Evolutionary conservation across 1,140 invertebrate species (phyloP).

Genomic region (Cyphomyrmex costatus): DNA sequence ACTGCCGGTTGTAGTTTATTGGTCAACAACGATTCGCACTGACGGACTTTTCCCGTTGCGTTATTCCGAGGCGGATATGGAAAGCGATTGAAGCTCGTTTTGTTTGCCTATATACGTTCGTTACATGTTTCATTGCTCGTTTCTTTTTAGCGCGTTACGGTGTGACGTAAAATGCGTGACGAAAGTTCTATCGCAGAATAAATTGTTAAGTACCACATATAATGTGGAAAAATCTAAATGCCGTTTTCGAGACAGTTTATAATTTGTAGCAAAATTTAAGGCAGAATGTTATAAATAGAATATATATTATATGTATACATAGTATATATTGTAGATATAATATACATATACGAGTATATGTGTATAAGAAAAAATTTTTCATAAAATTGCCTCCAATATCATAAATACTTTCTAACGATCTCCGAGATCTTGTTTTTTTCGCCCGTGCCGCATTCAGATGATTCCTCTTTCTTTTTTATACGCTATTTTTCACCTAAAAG

Average conservation of each 20-base stretch:
- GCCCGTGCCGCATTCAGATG: no score
- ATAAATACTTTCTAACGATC: no score
- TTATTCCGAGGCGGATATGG: constrained; percentile 50
- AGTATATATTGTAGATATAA: no score
- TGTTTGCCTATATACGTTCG: constrained; percentile 34
- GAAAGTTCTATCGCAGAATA: background rate
- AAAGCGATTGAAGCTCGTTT: constrained; percentile 60
- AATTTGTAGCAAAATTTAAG: background rate
- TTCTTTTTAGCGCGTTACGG: constrained; percentile 21
- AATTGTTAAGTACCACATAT: constrained; percentile 19
- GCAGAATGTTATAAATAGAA: background rate
- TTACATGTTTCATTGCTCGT: constrained; percentile 46
- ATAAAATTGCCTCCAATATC: no score
- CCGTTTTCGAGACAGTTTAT: constrained; percentile 12
- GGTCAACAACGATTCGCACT: constrained; percentile 49
- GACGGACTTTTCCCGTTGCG: constrained; percentile 36
- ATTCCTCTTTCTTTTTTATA: no score
- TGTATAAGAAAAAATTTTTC: no score
- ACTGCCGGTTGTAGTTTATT: constrained; percentile 39
- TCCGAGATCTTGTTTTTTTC: no score
- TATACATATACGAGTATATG: no score
- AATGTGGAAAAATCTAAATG: constrained; percentile 14
- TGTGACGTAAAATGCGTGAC: constrained; percentile 9
- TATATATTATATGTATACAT: no score
- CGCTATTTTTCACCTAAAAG: no score